Conservation (phyloP, 2,888 invertebrate species). For the Asteroscopus sphinx region DNA sequence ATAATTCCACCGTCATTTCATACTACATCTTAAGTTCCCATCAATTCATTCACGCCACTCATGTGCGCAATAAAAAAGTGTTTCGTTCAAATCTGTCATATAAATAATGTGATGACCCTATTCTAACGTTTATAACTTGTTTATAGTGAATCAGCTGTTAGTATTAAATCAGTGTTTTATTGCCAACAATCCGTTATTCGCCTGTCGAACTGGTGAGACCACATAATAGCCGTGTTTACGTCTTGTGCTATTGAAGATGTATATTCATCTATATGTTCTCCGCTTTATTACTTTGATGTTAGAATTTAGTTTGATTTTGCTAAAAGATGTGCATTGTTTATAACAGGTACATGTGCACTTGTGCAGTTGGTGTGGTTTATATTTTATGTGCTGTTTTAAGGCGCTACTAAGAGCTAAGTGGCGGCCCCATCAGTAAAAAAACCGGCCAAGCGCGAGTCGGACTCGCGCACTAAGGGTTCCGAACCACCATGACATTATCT, state of each 20-base stretch:
- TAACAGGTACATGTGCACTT: not conserved
- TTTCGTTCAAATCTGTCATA: slow-evolving; percentile 45
- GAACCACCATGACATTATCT: no score
- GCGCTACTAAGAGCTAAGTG: no score
- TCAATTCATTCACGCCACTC: slow-evolving; percentile 45
- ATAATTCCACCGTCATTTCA: slow-evolving; percentile 12
- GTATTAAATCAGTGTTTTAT: slow-evolving; percentile 74
- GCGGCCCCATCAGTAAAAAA: no score
- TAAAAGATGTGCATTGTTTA: slow-evolving; percentile 14
- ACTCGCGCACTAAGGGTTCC: no score
- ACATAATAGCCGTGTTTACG: slow-evolving; percentile 68
- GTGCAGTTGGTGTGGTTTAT: no score
- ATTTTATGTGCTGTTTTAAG: no score
- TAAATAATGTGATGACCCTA: slow-evolving; percentile 56
- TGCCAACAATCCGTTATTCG: slow-evolving; percentile 66
- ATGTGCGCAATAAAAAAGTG: slow-evolving; percentile 42
- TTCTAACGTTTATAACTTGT: slow-evolving; percentile 57
- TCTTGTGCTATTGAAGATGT: slow-evolving; percentile 44
- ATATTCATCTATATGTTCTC: slow-evolving; percentile 36
- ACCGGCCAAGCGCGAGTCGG: no score
- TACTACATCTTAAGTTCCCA: slow-evolving; percentile 12
- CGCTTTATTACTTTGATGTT: slow-evolving; percentile 48
- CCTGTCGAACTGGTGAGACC: slow-evolving; percentile 65
- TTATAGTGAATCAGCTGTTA: slow-evolving; percentile 69
- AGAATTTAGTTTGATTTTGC: slow-evolving; percentile 23